Base-by-base conservation (phyloP, 2,797 vertebrate species). In the Buphagus erythrorhynchus region DNA sequence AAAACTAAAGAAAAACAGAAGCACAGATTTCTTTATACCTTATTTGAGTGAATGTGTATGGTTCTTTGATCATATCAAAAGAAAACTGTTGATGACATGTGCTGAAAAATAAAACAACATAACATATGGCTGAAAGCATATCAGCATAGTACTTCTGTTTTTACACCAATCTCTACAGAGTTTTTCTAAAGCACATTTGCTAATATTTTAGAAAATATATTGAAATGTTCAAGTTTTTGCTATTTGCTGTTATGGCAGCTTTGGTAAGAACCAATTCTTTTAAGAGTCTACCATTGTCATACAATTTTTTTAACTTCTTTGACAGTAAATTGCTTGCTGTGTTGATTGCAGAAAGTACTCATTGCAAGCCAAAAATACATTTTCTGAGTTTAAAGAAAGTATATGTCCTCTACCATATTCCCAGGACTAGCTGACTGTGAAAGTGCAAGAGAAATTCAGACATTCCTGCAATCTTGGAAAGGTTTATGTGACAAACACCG, bases 11-110 rank as follows among this genome's bases (percentile, higher is more conserved):
- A 57, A 78, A 94, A 93, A 93, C 36, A 83, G 81, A 90, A 61
- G 69, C 78, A 95, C 93, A 96, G 95, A 95, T 97, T 97, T 96
- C 95, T 97, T 97, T 96, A 95, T 87, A 73, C 82, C 61, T 95
- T 95, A 80, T 96, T 96, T 95, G 93, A 95, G 67, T 91, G 94
- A 96, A 91, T 67, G 74, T 95, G 86, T 94, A 46, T 91, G 67
- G 66, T 86, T 96, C 92, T 95, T 96, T 95, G 75, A 97, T 95
- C 83, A 74, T 90, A 93, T 88, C 85, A 95, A 91, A 94, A 96
- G 91, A 93, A 95, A 97, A 95, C 88, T 95, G 94, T 96, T 95
- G 96, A 92, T 95, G 87, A 95, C 59, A 83, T 86, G 77, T 96
- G 93, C 81, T 95, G 91, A 92, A 96, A 96, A 95, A 96, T 90